Evolutionary conservation across 2,797 vertebrate genomes (phyloP).

Genomic region (Menidia menidia): DNA sequence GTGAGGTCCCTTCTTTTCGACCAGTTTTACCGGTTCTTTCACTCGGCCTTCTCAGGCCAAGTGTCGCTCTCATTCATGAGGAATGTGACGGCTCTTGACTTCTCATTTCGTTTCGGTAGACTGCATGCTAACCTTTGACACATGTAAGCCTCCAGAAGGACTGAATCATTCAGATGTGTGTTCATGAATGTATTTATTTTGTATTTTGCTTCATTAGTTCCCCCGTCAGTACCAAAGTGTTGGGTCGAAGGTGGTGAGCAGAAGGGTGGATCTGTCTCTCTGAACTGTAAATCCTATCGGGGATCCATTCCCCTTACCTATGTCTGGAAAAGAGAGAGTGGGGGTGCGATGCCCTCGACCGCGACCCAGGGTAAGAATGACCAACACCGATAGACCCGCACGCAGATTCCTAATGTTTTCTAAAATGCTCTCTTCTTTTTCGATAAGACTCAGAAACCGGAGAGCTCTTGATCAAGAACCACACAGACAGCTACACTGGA

Average conservation of each 20-base stretch:
- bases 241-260: slow-evolving; percentile 82
- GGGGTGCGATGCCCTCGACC: slow-evolving; percentile 67
- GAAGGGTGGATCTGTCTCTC: slow-evolving; percentile 71
- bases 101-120: neutral
- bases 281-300: slow-evolving; percentile 70
- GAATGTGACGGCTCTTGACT: slow-evolving; percentile 40
- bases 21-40: slow-evolving; percentile 69
- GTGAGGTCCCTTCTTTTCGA: slow-evolving; percentile 73
- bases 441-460: slow-evolving; percentile 80
- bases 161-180: neutral
- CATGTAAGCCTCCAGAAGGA: neutral
- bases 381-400: neutral
- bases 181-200: neutral
- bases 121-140: slow-evolving; percentile 2
- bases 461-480: slow-evolving; percentile 85
- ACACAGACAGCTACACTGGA: slow-evolving; percentile 82
- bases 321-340: slow-evolving; percentile 74
- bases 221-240: slow-evolving; percentile 80
- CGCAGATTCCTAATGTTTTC: neutral
- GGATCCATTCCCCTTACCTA: slow-evolving; percentile 80
- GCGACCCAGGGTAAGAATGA: slow-evolving; percentile 59
- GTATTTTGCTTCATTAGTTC: slow-evolving; percentile 56
- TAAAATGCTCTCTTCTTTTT: slow-evolving; percentile 21
- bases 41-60: slow-evolving; percentile 3
- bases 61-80: slow-evolving; percentile 13